Conservation (phyloP, 2,113 vertebrate species). For the Casuarius casuarius region DNA sequence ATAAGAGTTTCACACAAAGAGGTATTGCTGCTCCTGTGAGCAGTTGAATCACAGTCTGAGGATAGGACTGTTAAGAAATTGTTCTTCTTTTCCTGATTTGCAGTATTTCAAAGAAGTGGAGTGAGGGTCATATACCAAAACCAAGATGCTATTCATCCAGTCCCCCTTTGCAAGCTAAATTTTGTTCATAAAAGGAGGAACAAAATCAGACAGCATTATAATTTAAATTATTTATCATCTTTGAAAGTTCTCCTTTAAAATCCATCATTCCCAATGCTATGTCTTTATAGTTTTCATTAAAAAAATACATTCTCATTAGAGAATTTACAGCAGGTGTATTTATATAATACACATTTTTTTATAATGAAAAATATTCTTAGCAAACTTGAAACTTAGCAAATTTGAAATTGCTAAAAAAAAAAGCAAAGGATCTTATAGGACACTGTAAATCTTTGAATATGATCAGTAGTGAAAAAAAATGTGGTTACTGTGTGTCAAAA, state of each 20-base stretch:
- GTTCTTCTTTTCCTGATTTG: neutral
- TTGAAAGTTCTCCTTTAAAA: neutral
- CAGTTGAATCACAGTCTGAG: neutral
- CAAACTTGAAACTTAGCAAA: neutral
- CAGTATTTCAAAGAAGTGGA: neutral
- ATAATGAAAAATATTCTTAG: neutral
- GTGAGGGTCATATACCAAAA: neutral
- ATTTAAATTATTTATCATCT: neutral
- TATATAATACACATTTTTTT: neutral
- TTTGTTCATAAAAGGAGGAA: neutral
- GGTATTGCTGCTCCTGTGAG: neutral
- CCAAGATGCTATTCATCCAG: neutral
- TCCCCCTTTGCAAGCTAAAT: neutral
- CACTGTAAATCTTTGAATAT: neutral
- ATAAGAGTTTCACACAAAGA: neutral
- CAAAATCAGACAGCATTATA: neutral
- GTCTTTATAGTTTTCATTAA: neutral
- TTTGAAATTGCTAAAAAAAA: neutral
- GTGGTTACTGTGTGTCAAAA: neutral
- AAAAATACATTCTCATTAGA: neutral
- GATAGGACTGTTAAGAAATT: neutral
- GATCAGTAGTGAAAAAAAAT: neutral
- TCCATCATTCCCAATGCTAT: neutral
- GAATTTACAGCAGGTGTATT: neutral
- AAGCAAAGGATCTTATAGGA: neutral